A percentile compares a stretch with the other conserved stretches of the same genome.
phyloP scores from a whole-genome alignment of 2,113 vertebrate species.

The Neotoma lepida region DNA sequence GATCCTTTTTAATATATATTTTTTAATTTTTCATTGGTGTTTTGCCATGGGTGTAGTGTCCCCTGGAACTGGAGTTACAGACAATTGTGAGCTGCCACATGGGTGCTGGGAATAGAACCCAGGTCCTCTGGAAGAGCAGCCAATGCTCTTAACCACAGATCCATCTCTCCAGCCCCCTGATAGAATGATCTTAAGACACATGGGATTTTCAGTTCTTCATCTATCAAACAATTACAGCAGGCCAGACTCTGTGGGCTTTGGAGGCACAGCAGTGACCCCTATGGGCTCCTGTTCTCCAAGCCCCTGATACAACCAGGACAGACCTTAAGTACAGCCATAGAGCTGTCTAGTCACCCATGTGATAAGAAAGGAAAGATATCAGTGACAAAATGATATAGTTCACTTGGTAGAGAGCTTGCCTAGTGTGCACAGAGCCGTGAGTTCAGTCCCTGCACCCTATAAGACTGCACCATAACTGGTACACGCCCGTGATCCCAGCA shows the following conservation, averaged over 20 bases:
- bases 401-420: neutral
- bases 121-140: no score
- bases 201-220: neutral
- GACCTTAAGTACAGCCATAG: neutral
- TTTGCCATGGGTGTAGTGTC: no score
- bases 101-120: no score
- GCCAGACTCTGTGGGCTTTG: neutral
- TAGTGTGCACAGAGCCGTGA: neutral
- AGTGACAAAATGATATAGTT: neutral
- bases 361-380: neutral
- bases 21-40: no score
- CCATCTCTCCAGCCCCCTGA: neutral
- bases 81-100: no score
- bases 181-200: neutral
- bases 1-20: neutral
- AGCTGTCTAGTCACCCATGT: neutral
- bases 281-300: neutral
- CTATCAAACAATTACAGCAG: neutral
- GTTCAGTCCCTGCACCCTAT: neutral
- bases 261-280: neutral
- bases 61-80: no score
- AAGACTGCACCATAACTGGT: neutral
- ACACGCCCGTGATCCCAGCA: neutral
- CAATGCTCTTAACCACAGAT: no score
- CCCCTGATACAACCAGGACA: rapidly evolving